A percentile compares a stretch with the other conserved stretches of the same genome.
Evolutionary conservation across 2,888 invertebrate species (phyloP).

Genomic region (Dilophus febrilis): DNA sequence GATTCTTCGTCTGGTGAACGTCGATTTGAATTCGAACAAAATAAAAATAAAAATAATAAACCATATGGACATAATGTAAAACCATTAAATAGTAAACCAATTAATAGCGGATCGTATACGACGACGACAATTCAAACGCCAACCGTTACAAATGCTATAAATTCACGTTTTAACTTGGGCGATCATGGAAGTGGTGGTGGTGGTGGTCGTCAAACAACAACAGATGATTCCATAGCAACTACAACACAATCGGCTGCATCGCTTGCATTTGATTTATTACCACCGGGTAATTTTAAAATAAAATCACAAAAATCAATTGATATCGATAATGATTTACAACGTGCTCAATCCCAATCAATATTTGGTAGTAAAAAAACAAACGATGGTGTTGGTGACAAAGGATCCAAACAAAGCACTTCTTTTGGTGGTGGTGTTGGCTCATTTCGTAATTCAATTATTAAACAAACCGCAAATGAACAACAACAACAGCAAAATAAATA

Average conservation of each 20-base stretch:
- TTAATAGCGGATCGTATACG: constrained; percentile 19
- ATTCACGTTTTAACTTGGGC: no score
- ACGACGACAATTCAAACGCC: constrained; percentile 29
- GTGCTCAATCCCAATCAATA: constrained; percentile 53
- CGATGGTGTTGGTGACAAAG: constrained; percentile 15
- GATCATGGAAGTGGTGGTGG: constrained; percentile 22
- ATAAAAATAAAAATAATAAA: constrained; percentile 18
- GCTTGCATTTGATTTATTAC: constrained; percentile 13
- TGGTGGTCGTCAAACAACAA: constrained; percentile 7
- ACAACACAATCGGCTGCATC: constrained; percentile 15
- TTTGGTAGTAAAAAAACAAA: constrained; percentile 36
- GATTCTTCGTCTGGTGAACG: constrained; percentile 33
- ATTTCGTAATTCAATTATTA: no score
- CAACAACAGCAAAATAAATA: constrained; percentile 1
- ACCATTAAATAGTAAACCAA: constrained; percentile 30
- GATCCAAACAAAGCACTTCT: no score
- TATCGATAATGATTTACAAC: constrained; percentile 41
- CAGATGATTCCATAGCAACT: constrained; percentile 4
- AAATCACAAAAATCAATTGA: constrained; percentile 29
- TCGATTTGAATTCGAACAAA: no score
- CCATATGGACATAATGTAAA: constrained; percentile 35
- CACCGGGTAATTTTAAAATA: constrained; percentile 11
- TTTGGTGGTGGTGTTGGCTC: no score
- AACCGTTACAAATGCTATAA: constrained; percentile 30
- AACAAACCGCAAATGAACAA: no score